Conservation (phyloP, 2,797 vertebrate species). For the Cirrhinus molitorella region DNA sequence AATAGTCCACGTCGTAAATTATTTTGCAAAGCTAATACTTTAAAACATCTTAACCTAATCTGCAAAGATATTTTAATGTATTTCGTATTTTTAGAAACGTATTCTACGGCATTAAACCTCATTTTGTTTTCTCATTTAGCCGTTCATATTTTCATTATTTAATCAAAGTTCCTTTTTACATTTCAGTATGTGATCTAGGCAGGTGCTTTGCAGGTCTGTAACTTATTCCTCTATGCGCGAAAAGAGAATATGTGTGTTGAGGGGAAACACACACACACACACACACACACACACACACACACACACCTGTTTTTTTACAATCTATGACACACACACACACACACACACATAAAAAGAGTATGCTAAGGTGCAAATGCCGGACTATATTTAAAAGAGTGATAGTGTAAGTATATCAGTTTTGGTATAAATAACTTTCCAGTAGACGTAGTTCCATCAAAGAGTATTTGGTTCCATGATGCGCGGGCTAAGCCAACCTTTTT, state of each 20-base stretch:
- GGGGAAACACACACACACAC: background rate
- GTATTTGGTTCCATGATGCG: background rate
- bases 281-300: too few species aligned
- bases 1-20: background rate
- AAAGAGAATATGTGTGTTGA: background rate
- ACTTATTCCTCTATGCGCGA: background rate
- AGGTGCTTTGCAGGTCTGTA: background rate
- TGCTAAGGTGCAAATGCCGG: background rate
- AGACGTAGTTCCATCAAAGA: background rate
- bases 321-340: too few species aligned
- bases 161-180: background rate
- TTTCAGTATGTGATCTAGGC: background rate
- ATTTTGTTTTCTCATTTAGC: background rate
- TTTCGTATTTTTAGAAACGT: background rate
- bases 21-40: background rate
- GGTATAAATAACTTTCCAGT: constrained; percentile 12
- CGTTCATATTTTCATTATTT: background rate
- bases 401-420: background rate
- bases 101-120: background rate
- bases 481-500: background rate
- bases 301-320: too few species aligned
- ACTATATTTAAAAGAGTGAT: constrained; percentile 2
- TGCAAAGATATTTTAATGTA: background rate
- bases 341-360: background rate
- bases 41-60: background rate